Conservation (phyloP, 2,113 vertebrate genomes). For the Camelus dromedarius region DNA sequence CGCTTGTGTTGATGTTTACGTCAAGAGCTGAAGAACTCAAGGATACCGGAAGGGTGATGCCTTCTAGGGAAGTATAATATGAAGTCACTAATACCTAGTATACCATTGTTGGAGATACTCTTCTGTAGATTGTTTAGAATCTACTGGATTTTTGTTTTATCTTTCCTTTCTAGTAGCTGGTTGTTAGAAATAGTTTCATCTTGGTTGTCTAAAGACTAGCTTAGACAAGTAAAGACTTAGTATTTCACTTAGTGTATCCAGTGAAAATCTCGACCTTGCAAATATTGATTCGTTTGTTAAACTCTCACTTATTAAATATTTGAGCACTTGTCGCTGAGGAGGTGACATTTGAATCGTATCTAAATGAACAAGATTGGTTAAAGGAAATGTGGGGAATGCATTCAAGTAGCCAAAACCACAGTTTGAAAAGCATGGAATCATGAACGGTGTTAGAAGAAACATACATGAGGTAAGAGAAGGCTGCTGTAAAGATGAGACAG, state of each 20-base stretch:
- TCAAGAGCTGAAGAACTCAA: not conserved
- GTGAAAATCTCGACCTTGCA: not conserved
- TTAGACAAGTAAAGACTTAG: not conserved
- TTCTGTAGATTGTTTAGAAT: not conserved
- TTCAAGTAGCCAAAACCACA: not conserved
- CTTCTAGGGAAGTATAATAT: not conserved
- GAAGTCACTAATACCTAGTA: not conserved
- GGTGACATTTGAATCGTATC: not conserved
- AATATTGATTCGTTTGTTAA: not conserved
- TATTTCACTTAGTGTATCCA: not conserved
- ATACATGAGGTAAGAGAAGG: not conserved
- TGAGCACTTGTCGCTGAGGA: not conserved
- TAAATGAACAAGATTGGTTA: constrained; percentile 7
- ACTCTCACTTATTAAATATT: not conserved
- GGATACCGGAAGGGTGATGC: not conserved
- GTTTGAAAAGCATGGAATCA: not conserved
- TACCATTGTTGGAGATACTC: not conserved
- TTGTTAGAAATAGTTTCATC: constrained; percentile 7
- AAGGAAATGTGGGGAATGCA: not conserved
- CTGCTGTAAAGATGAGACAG: not conserved
- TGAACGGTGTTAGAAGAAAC: constrained; percentile 24
- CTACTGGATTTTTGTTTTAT: not conserved
- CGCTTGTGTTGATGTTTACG: not conserved
- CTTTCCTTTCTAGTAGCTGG: not conserved
- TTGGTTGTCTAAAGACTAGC: not conserved